phyloP scores from a whole-genome alignment of 2,113 vertebrate genomes.

The Archocentrus centrarchus region DNA sequence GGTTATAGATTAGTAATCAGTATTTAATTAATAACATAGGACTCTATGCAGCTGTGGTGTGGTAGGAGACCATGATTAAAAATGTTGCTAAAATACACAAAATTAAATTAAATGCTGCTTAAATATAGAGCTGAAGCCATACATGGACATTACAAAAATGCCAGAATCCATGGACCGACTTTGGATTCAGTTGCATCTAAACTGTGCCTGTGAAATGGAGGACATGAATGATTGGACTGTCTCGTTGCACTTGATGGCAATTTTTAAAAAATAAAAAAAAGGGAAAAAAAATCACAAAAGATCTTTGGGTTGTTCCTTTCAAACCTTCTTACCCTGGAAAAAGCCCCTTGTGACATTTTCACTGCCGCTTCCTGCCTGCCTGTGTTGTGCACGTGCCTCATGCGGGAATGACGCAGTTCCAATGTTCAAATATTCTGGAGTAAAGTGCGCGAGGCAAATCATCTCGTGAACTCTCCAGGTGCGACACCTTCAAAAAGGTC shows the following conservation, averaged over 20 bases:
- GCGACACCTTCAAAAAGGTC: constrained; percentile 37
- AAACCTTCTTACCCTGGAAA: background rate
- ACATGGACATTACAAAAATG: too few relatives aligned
- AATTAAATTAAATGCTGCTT: too few relatives aligned
- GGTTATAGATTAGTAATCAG: too few relatives aligned
- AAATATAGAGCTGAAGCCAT: too few relatives aligned
- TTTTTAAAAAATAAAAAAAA: background rate
- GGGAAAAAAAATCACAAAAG: background rate
- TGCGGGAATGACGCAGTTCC: constrained; percentile 12
- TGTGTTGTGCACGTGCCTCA: background rate
- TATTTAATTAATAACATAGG: too few relatives aligned
- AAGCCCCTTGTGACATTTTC: constrained; percentile 29
- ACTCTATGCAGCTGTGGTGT: too few relatives aligned
- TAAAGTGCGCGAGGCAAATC: constrained; percentile 15
- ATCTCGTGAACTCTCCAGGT: constrained; percentile 40
- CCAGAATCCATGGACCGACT: background rate
- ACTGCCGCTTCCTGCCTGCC: background rate
- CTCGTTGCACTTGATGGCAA: background rate
- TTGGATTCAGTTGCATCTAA: background rate
- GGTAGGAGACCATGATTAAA: too few relatives aligned
- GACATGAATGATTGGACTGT: background rate
- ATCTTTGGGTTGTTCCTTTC: background rate
- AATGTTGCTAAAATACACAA: too few relatives aligned
- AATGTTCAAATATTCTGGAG: constrained; percentile 28
- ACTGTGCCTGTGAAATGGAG: background rate